phyloP scores from a whole-genome alignment of 1,140 invertebrate species.

The Drosophila trapezifrons region DNA sequence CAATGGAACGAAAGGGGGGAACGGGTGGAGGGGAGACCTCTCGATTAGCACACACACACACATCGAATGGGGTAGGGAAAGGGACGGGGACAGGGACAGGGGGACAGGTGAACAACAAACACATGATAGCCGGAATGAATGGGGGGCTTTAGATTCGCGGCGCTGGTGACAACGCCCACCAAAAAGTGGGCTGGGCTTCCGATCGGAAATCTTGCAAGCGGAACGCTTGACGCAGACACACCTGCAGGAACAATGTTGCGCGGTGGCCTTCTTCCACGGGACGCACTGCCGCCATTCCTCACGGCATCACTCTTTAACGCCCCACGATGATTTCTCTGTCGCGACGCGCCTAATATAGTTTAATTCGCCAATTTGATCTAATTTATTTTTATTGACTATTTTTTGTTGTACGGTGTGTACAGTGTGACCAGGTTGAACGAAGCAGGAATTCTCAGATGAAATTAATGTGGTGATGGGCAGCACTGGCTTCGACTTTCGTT shows the following conservation, averaged over 20 bases:
- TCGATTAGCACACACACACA: conserved; percentile 44
- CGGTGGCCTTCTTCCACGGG: conserved; percentile 51
- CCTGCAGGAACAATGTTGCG: conserved; percentile 68
- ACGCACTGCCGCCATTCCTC: conserved; percentile 43
- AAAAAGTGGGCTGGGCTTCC: conserved; percentile 60
- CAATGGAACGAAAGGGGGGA: conserved; percentile 35
- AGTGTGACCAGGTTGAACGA: neutral
- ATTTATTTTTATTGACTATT: conserved; percentile 27
- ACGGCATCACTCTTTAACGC: conserved; percentile 31
- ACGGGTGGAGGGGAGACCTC: conserved; percentile 10
- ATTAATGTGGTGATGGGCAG: neutral
- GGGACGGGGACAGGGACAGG: neutral
- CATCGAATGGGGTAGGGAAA: neutral
- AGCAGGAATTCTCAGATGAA: too few species aligned
- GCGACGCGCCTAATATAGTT: conserved; percentile 33
- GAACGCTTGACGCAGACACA: conserved; percentile 38
- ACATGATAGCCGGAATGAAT: conserved; percentile 18
- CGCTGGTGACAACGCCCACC: conserved; percentile 59
- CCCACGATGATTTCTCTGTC: conserved; percentile 12
- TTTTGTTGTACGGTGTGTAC: conserved; percentile 16
- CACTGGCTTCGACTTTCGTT: neutral
- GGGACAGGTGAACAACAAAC: conserved; percentile 24
- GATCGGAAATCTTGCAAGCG: conserved; percentile 39
- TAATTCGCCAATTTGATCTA: conserved; percentile 37
- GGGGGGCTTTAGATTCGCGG: conserved; percentile 35